Evolutionary conservation across 2,888 invertebrate genomes (phyloP).

Genomic region (Thecophora atra): DNA sequence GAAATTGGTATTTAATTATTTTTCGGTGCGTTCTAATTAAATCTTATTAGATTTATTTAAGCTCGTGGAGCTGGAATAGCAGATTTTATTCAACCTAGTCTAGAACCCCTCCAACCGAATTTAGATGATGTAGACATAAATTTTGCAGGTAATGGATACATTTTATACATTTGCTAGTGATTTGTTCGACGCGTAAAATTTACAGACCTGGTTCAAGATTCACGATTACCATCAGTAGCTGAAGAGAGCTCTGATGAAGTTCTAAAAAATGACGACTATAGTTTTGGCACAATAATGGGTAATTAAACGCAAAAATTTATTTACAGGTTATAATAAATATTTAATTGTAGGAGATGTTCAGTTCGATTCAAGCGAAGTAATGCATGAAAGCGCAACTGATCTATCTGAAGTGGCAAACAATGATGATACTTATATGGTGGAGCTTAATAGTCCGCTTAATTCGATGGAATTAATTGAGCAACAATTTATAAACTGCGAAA

Average conservation of each 20-base stretch:
- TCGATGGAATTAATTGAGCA: slow-evolving; percentile 57
- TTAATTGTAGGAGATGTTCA: neutral
- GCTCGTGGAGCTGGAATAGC: slow-evolving; percentile 84
- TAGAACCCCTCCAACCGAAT: slow-evolving; percentile 96
- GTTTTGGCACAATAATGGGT: slow-evolving; percentile 57
- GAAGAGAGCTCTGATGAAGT: slow-evolving; percentile 72
- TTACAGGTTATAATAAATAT: neutral
- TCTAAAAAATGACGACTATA: slow-evolving; percentile 67
- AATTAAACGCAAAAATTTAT: slow-evolving; percentile 18
- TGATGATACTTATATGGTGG: slow-evolving; percentile 62
- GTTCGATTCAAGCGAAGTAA: slow-evolving; percentile 47
- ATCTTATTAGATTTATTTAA: slow-evolving; percentile 39
- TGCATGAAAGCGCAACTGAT: neutral
- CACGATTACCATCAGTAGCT: slow-evolving; percentile 71
- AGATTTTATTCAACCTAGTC: slow-evolving; percentile 98
- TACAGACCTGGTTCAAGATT: slow-evolving; percentile 60
- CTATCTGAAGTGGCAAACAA: slow-evolving; percentile 27
- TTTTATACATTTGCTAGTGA: slow-evolving; percentile 7
- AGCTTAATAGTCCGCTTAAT: slow-evolving; percentile 59
- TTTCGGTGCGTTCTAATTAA: neutral
- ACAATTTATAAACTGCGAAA: slow-evolving; percentile 52
- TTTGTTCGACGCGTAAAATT: neutral
- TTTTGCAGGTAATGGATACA: slow-evolving; percentile 73
- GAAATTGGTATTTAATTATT: slow-evolving; percentile 80
- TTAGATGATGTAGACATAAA: slow-evolving; percentile 91